Conservation (phyloP, 1,140 invertebrate genomes). For the Pogonognathellus flavescens region DNA sequence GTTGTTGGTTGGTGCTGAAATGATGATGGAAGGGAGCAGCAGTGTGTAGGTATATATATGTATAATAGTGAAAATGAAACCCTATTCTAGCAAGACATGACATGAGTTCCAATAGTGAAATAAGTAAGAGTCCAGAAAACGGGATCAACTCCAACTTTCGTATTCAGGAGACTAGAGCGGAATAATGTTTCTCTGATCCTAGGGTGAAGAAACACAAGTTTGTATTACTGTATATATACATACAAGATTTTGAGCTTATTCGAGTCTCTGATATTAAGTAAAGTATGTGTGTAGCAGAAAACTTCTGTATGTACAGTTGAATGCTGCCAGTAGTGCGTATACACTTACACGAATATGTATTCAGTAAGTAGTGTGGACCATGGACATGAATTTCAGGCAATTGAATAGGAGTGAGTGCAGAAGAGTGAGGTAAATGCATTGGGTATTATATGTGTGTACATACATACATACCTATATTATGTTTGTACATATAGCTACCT, state of each 20-base stretch:
- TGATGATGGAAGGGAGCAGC: not conserved
- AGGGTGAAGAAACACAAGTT: constrained; percentile 45
- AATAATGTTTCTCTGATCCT: constrained; percentile 42
- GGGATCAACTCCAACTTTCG: constrained; percentile 33
- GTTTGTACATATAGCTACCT: too few species aligned
- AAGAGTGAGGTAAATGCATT: not conserved
- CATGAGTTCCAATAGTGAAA: constrained; percentile 19
- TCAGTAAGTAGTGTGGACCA: not conserved
- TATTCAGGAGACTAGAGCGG: constrained; percentile 47
- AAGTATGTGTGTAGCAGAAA: not conserved
- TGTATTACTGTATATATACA: not conserved
- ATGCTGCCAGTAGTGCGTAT: not conserved
- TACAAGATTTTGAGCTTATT: constrained; percentile 16
- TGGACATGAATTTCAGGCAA: constrained; percentile 6
- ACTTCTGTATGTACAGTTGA: constrained; percentile 1
- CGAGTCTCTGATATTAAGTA: not conserved
- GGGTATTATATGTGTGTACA: not conserved
- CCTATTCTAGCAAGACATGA: constrained; percentile 33
- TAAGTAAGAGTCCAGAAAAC: not conserved
- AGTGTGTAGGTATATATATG: not conserved
- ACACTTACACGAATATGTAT: not conserved
- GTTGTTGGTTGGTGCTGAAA: not conserved
- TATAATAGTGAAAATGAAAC: not conserved
- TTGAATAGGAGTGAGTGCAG: constrained; percentile 3
- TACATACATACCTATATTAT: not conserved